Conservation (phyloP, 2,888 invertebrate genomes). For the Gonocerus acuteangulatus region DNA sequence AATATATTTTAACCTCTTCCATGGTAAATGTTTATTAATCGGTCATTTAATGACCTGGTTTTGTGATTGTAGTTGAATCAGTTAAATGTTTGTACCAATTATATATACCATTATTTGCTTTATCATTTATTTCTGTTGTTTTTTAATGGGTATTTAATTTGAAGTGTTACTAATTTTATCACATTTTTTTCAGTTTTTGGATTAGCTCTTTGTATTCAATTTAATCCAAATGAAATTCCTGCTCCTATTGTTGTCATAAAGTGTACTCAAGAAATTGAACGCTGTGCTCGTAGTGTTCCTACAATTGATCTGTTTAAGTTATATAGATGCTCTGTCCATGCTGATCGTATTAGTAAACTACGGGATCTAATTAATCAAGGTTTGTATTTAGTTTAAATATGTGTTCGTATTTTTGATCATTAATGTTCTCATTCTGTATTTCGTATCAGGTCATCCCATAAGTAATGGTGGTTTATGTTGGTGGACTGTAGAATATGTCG, state of each 20-base stretch:
- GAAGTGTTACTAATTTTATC: no score
- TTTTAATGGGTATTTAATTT: no score
- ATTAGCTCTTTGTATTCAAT: constrained; percentile 55
- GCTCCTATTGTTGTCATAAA: constrained; percentile 56
- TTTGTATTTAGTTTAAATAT: constrained; percentile 36
- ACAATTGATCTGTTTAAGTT: constrained; percentile 58
- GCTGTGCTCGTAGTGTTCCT: constrained; percentile 47
- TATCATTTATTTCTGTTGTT: no score
- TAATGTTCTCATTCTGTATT: background rate
- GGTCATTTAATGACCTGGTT: no score
- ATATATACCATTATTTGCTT: no score
- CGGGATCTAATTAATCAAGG: constrained; percentile 49
- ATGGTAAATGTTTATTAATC: no score
- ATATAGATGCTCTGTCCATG: constrained; percentile 55
- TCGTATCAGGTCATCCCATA: no score
- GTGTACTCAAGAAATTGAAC: constrained; percentile 56
- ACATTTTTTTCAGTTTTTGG: constrained; percentile 52
- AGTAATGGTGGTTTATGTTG: no score
- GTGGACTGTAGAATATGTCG: no score
- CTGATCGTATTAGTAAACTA: constrained; percentile 54
- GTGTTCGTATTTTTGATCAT: constrained; percentile 21
- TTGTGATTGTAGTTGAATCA: no score
- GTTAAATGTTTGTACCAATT: no score
- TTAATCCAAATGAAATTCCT: constrained; percentile 49
- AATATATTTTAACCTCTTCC: no score